Conservation (phyloP, 2,797 vertebrate genomes). For the Notolepis coatsorum region DNA sequence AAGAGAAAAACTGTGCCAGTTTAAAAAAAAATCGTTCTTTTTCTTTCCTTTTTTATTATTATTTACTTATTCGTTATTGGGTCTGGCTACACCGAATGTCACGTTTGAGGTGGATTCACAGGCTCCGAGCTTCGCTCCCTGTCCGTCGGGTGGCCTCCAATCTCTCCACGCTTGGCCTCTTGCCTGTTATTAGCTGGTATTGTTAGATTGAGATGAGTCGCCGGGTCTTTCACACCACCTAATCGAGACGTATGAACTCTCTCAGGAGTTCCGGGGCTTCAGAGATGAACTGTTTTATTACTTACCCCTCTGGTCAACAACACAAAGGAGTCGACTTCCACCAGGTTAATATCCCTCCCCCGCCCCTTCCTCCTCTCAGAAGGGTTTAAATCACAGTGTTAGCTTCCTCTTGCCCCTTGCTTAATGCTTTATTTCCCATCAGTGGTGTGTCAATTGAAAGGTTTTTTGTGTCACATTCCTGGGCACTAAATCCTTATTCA, state of each 20-base stretch:
- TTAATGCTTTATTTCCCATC: constrained; percentile 54
- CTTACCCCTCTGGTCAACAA: constrained; percentile 61
- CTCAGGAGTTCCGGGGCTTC: constrained; percentile 55
- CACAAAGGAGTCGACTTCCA: constrained; percentile 71
- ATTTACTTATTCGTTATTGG: too few relatives aligned
- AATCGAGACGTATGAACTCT: constrained; percentile 72
- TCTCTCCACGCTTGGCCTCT: constrained; percentile 48
- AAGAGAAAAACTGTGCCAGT: constrained; percentile 47
- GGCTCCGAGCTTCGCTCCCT: constrained; percentile 22
- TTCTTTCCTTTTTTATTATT: too few relatives aligned
- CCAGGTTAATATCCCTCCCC: constrained; percentile 70
- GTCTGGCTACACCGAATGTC: constrained; percentile 36
- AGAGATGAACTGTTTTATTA: constrained; percentile 74
- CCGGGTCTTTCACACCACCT: constrained; percentile 59
- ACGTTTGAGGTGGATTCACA: constrained; percentile 35
- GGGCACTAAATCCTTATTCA: constrained; percentile 54
- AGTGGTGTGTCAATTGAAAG: constrained; percentile 47
- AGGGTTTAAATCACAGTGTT: constrained; percentile 62
- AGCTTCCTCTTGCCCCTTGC: constrained; percentile 49
- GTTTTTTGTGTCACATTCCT: constrained; percentile 42
- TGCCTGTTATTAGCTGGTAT: constrained; percentile 57
- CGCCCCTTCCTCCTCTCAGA: constrained; percentile 42
- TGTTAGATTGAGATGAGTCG: constrained; percentile 72
- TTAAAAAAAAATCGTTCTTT: too few relatives aligned
- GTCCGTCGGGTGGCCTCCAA: constrained; percentile 12